phyloP scores from a whole-genome alignment of 2,113 vertebrate genomes.

The Argyrosomus japonicus region DNA sequence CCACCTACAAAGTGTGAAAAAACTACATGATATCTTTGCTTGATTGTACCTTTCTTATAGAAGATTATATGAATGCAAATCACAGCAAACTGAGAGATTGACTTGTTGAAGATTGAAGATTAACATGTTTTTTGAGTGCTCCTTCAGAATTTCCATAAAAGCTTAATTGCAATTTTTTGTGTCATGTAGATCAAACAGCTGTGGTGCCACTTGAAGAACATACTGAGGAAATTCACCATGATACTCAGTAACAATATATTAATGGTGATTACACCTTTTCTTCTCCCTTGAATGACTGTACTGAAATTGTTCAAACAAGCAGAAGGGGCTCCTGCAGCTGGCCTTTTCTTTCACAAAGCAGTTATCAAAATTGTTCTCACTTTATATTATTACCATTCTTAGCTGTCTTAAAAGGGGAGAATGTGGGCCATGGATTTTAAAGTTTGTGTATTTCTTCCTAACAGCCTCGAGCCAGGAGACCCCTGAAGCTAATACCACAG shows the following conservation, averaged over 20 bases:
- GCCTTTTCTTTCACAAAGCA: conserved; percentile 1
- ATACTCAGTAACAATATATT: conserved; percentile 28
- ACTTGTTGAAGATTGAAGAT: conserved; percentile 20
- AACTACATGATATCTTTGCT: conserved; percentile 14
- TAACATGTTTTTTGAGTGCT: conserved; percentile 10
- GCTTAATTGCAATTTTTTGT: background rate
- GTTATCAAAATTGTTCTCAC: conserved; percentile 6
- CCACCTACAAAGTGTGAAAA: conserved; percentile 40
- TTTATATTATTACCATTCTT: conserved; percentile 7
- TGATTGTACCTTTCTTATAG: conserved; percentile 13
- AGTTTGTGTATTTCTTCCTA: conserved; percentile 27
- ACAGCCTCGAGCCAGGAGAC: conserved; percentile 42
- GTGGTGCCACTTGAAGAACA: conserved; percentile 12
- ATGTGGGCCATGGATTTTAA: conserved; percentile 30
- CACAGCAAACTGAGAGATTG: background rate
- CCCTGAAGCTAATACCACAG: conserved; percentile 60
- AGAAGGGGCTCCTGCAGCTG: conserved; percentile 4
- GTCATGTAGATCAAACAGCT: conserved; percentile 15
- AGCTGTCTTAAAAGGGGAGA: conserved; percentile 1
- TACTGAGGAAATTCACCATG: conserved; percentile 8
- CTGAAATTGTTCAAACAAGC: conserved; percentile 9
- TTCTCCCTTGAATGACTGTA: background rate
- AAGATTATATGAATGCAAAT: conserved; percentile 22
- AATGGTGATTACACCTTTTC: conserved; percentile 15
- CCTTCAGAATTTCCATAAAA: conserved; percentile 28